Percentiles rank a stretch among this genome's conserved stretches.
Conservation (phyloP, 2,113 vertebrate genomes). For the Buteo buteo region DNA sequence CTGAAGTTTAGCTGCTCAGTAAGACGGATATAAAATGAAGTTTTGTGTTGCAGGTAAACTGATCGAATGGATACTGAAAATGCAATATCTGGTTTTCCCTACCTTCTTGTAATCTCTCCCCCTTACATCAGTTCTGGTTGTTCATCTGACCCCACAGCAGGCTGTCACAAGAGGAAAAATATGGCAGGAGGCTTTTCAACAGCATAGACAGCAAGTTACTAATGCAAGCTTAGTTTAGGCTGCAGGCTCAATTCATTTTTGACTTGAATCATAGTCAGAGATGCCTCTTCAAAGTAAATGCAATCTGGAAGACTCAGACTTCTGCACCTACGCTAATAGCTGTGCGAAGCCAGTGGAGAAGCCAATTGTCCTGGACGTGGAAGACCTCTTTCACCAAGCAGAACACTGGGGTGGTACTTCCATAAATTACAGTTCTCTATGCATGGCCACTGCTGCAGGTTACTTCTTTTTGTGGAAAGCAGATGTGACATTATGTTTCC, state of each 20-base stretch:
- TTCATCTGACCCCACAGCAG: neutral
- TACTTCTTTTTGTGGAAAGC: neutral
- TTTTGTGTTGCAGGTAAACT: neutral
- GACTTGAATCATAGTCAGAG: neutral
- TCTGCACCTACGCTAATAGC: rapidly evolving
- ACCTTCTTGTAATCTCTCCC: neutral
- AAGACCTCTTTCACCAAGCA: neutral
- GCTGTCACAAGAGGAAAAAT: neutral
- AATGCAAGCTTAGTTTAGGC: neutral
- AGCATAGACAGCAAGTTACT: neutral
- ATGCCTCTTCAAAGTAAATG: neutral
- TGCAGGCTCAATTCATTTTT: neutral
- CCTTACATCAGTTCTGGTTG: neutral
- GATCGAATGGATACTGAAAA: neutral
- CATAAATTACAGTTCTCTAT: neutral
- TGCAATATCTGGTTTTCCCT: neutral
- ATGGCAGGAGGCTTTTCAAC: neutral
- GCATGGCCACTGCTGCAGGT: neutral
- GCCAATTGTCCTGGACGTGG: neutral
- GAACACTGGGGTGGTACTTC: neutral
- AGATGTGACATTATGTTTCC: neutral
- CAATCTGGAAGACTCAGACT: neutral
- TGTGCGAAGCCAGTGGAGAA: rapidly evolving
- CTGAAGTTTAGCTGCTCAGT: neutral
- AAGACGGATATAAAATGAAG: neutral